A percentile compares a stretch with the other conserved stretches of the same genome.
phyloP scores from a whole-genome alignment of 2,113 vertebrate species.

The Lipophrys pholis region DNA sequence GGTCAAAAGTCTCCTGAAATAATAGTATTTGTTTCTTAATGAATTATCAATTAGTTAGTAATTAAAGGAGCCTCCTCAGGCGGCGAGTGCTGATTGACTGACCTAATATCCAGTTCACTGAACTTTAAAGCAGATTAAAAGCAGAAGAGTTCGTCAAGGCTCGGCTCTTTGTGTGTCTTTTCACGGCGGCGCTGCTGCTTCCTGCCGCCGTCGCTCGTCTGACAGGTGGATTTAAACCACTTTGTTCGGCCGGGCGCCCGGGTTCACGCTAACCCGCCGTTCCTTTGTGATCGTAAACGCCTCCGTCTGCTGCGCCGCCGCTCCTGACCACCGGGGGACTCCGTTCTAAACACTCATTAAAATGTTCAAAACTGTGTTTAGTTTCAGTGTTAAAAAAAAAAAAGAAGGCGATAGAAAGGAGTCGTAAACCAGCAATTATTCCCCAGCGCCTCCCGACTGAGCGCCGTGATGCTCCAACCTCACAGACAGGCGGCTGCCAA shows the following conservation, averaged over 20 bases:
- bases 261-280: neutral
- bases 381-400: neutral
- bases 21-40: conserved; percentile 60
- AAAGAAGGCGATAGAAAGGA: neutral
- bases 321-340: neutral
- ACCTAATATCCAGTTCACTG: conserved; percentile 42
- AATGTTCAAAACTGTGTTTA: neutral
- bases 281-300: neutral
- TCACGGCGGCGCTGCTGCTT: conserved; percentile 1
- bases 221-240: conserved; percentile 3
- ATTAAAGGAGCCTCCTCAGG: conserved; percentile 36
- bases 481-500: conserved; percentile 27
- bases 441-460: conserved; percentile 2
- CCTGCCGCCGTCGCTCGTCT: neutral
- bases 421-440: conserved; percentile 1
- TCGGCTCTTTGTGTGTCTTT: conserved; percentile 1
- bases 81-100: conserved; percentile 42
- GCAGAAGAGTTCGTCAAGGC: conserved; percentile 19
- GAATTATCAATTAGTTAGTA: conserved; percentile 61
- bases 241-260: too few relatives aligned
- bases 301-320: neutral
- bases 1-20: conserved; percentile 55
- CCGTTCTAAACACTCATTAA: conserved; percentile 5
- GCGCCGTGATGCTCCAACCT: neutral
- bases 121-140: conserved; percentile 19